A percentile compares a stretch with the other conserved stretches of the same genome.
phyloP scores from a whole-genome alignment of 1,140 invertebrate species.

The Trichogramma pretiosum region DNA sequence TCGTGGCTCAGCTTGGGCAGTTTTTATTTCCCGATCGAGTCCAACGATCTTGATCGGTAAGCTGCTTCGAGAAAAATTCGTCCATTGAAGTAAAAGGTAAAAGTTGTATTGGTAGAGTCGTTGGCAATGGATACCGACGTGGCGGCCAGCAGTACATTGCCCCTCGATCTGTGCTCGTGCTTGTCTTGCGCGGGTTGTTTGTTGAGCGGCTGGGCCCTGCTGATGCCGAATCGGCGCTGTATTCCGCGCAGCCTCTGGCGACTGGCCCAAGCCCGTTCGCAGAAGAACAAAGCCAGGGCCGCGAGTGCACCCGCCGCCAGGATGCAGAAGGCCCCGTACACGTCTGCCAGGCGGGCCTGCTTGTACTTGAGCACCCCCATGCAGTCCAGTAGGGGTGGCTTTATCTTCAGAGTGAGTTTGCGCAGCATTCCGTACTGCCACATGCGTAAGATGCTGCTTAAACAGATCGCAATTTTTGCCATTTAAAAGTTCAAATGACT shows the following conservation, averaged over 20 bases:
- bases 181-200: not conserved
- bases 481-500: not conserved
- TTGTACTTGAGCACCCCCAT: conserved; percentile 32
- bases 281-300: conserved; percentile 20
- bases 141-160: too few species aligned
- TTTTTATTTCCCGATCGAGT: not conserved
- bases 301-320: conserved; percentile 29
- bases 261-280: conserved; percentile 7
- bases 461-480: not conserved
- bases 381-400: conserved; percentile 38
- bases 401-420: conserved; percentile 33
- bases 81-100: not conserved
- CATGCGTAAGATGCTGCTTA: conserved; percentile 37
- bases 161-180: not conserved
- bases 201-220: not conserved
- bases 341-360: conserved; percentile 37
- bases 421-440: conserved; percentile 37
- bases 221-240: not conserved
- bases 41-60: conserved; percentile 1
- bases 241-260: not conserved
- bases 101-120: not conserved
- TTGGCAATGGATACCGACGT: not conserved
- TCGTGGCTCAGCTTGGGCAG: too few species aligned
- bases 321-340: conserved; percentile 41
- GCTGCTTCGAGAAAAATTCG: not conserved